phyloP scores from a whole-genome alignment of 2,888 invertebrate genomes.

The Hemistola chrysoprasaria region DNA sequence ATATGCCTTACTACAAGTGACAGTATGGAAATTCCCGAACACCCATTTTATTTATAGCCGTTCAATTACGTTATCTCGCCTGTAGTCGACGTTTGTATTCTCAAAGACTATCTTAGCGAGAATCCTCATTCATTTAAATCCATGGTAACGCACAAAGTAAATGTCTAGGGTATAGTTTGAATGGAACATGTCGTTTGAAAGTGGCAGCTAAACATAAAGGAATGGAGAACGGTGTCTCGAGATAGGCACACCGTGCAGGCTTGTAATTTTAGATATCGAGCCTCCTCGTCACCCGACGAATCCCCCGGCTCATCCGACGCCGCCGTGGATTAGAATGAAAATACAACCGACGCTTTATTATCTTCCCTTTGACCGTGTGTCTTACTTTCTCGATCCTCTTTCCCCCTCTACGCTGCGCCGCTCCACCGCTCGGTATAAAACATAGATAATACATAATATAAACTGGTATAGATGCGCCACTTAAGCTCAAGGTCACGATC shows the following conservation, averaged over 20 bases:
- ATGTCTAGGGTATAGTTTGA: conserved; percentile 65
- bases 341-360: conserved; percentile 78
- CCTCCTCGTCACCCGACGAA: conserved; percentile 49
- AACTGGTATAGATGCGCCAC: too few species aligned
- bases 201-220: conserved; percentile 75
- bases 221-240: conserved; percentile 63
- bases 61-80: conserved; percentile 12
- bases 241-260: conserved; percentile 72
- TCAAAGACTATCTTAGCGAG: conserved; percentile 29
- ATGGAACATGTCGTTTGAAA: conserved; percentile 70
- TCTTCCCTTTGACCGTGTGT: conserved; percentile 75
- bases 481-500: too few species aligned
- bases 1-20: conserved; percentile 23
- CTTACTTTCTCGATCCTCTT: conserved; percentile 59
- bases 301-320: conserved; percentile 56
- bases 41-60: conserved; percentile 22
- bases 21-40: conserved; percentile 31
- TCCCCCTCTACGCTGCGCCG: conserved; percentile 40
- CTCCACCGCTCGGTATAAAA: conserved; percentile 2
- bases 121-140: conserved; percentile 47
- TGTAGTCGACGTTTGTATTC: conserved; percentile 34
- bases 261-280: conserved; percentile 80
- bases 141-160: conserved; percentile 58
- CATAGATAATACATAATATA: too few species aligned
- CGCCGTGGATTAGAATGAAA: conserved; percentile 74